Conservation (phyloP, 2,797 vertebrate species). For the Ceryle rudis region DNA sequence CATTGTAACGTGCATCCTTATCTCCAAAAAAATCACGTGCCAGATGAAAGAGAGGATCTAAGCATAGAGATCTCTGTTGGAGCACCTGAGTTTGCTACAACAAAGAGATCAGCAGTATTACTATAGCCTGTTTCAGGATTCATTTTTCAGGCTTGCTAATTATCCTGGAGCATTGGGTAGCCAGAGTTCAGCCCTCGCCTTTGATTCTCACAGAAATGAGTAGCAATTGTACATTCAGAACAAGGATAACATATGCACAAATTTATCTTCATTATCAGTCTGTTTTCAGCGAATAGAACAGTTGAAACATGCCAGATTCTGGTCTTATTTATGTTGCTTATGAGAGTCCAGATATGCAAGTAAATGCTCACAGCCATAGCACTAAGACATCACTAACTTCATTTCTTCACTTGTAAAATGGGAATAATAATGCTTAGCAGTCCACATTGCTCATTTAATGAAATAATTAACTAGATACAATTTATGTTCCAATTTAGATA, state of each 20-base stretch:
- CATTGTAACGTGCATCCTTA: neutral
- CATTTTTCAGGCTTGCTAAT: constrained; percentile 15
- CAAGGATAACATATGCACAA: constrained; percentile 9
- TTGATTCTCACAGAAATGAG: constrained; percentile 19
- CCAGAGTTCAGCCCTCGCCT: neutral
- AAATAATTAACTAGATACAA: constrained; percentile 57
- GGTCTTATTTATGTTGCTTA: constrained; percentile 29
- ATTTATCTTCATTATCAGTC: constrained; percentile 58
- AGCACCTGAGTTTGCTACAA: neutral
- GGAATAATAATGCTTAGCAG: constrained; percentile 31
- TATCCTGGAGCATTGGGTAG: neutral
- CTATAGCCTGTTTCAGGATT: neutral
- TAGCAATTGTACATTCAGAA: constrained; percentile 22
- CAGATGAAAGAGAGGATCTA: neutral
- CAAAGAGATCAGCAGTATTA: neutral
- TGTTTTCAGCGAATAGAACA: constrained; percentile 33
- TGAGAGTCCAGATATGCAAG: constrained; percentile 16
- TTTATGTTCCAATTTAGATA: constrained; percentile 33
- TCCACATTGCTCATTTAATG: constrained; percentile 33
- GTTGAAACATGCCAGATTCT: constrained; percentile 19
- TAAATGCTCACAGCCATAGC: neutral
- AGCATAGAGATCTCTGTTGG: neutral
- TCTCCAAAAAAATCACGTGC: neutral
- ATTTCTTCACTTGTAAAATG: constrained; percentile 37
- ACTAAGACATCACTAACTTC: neutral